A percentile compares a stretch with the other conserved stretches of the same genome.
phyloP scores from a whole-genome alignment of 1,140 invertebrate genomes.

The Lordiphosa stackelbergi region DNA sequence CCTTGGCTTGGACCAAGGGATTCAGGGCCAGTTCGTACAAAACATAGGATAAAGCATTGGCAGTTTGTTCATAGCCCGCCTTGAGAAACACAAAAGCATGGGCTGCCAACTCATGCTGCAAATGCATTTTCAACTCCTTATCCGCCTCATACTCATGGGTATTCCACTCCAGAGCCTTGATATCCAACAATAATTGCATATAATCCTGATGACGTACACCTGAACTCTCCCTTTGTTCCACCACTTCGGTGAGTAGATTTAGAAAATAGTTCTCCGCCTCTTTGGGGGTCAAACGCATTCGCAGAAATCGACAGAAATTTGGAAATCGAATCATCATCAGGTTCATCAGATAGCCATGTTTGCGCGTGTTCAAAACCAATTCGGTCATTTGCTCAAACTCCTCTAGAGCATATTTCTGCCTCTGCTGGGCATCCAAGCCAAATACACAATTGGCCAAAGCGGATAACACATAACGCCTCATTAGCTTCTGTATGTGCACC shows the following conservation, averaged over 20 bases:
- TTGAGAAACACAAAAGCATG: slow-evolving; percentile 82
- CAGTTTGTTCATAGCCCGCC: slow-evolving; percentile 82
- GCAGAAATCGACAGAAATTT: slow-evolving; percentile 50
- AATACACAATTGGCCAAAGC: slow-evolving; percentile 62
- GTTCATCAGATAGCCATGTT: slow-evolving; percentile 61
- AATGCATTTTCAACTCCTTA: slow-evolving; percentile 52
- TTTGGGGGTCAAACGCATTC: slow-evolving; percentile 47
- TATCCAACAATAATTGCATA: slow-evolving; percentile 78
- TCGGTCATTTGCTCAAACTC: slow-evolving; percentile 70
- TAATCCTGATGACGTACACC: slow-evolving; percentile 78
- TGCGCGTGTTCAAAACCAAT: slow-evolving; percentile 56
- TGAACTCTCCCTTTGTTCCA: slow-evolving; percentile 77
- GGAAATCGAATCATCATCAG: slow-evolving; percentile 62
- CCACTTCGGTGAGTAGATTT: slow-evolving; percentile 73
- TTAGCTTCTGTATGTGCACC: slow-evolving; percentile 64
- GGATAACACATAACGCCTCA: slow-evolving; percentile 56
- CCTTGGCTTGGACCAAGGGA: slow-evolving; percentile 77
- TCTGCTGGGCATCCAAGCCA: slow-evolving; percentile 43
- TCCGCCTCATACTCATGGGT: slow-evolving; percentile 56
- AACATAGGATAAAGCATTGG: slow-evolving; percentile 77
- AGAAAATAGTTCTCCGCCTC: slow-evolving; percentile 78
- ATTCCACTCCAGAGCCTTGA: slow-evolving; percentile 49
- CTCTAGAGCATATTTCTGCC: slow-evolving; percentile 47
- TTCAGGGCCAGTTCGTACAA: slow-evolving; percentile 79
- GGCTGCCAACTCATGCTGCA: slow-evolving; percentile 75